These are phyloP conservation scores for Hypolimnas misippus DNA, from an alignment of 2,888 invertebrate species.

Conservation along the genomic window DNA sequence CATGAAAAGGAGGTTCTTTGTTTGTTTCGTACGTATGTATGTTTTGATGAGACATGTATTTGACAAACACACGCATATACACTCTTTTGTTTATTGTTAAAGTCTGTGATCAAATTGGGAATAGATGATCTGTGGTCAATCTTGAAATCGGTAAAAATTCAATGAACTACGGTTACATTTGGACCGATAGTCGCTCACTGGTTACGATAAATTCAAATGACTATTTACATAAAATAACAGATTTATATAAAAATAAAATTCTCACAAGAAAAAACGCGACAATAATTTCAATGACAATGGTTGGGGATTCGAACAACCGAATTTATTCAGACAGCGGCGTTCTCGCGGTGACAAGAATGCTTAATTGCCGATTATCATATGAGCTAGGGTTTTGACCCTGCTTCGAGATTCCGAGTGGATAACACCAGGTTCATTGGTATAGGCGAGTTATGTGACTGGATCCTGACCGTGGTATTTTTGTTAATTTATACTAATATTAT, in stretches of 20 bases:
- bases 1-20: too few relatives aligned
- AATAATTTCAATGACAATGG: background rate
- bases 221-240: background rate
- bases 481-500: too few relatives aligned
- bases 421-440: conserved; percentile 5
- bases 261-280: conserved; percentile 1
- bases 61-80: too few relatives aligned
- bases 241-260: background rate
- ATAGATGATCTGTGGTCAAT: too few relatives aligned
- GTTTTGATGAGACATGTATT: too few relatives aligned
- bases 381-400: conserved; percentile 36
- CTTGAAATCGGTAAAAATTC: too few relatives aligned
- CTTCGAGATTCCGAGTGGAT: conserved; percentile 20
- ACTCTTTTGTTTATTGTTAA: too few relatives aligned
- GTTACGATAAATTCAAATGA: background rate
- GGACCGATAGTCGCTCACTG: too few relatives aligned
- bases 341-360: conserved; percentile 60
- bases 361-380: conserved; percentile 53
- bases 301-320: conserved; percentile 45
- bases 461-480: background rate
- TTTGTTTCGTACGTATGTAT: too few relatives aligned
- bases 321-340: conserved; percentile 53
- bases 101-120: too few relatives aligned
- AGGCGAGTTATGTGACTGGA: background rate
- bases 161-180: too few relatives aligned